Percentiles rank a stretch among this genome's conserved stretches.
Conservation (phyloP, 2,113 vertebrate genomes). For the Nibea coibor region DNA sequence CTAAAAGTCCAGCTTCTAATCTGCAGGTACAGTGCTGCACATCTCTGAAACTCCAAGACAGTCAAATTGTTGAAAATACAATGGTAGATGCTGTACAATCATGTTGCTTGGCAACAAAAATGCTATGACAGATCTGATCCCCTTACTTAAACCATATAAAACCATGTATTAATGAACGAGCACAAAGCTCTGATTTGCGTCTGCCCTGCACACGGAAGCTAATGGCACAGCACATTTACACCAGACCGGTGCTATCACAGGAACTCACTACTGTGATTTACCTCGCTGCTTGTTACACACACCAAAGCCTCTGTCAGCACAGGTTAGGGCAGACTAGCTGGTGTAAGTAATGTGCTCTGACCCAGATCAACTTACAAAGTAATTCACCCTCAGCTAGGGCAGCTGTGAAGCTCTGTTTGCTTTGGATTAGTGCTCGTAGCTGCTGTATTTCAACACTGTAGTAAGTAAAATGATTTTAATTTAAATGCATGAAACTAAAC, state of each 20-base stretch:
- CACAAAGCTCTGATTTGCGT: not conserved
- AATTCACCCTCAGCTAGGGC: constrained; percentile 21
- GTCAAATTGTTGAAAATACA: not conserved
- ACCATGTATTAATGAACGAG: not conserved
- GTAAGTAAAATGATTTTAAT: not conserved
- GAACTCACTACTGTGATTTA: constrained; percentile 40
- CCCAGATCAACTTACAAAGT: constrained; percentile 42
- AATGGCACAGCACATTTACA: constrained; percentile 13
- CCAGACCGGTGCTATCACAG: constrained; percentile 19
- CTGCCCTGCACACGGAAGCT: constrained; percentile 7
- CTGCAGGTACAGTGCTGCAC: not conserved
- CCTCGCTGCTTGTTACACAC: constrained; percentile 37
- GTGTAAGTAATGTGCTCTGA: constrained; percentile 54
- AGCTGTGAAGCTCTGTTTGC: constrained; percentile 24
- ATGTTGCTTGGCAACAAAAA: constrained; percentile 38
- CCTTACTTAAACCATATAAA: not conserved
- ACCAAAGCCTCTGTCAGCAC: constrained; percentile 52
- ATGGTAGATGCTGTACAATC: not conserved
- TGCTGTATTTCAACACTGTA: not conserved
- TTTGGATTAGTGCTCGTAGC: constrained; percentile 11
- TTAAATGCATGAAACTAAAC: not conserved
- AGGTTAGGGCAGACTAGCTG: constrained; percentile 47
- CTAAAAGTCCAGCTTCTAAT: constrained; percentile 1
- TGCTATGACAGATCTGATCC: not conserved
- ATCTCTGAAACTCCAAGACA: constrained; percentile 8